Evolutionary conservation across 2,797 vertebrate species (phyloP).

Genomic region (Mormyrops attenuatus): DNA sequence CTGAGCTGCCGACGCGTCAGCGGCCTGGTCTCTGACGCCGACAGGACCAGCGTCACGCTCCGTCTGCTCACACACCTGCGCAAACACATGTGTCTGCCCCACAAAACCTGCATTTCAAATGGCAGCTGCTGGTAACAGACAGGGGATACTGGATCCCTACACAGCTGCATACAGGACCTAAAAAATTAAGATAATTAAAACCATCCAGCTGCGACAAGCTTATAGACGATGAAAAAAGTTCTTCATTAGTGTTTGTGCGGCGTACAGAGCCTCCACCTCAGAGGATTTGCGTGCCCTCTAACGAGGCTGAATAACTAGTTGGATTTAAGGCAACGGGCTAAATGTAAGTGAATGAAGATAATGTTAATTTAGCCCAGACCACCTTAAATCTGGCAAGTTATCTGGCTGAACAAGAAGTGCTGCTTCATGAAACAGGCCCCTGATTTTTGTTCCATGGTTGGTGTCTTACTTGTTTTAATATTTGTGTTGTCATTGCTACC

Average conservation of each 20-base stretch:
- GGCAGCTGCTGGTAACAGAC: neutral
- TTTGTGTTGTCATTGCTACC: neutral
- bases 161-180: neutral
- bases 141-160: neutral
- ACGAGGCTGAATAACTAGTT: neutral
- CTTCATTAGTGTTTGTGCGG: neutral
- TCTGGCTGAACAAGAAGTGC: neutral
- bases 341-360: neutral
- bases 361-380: neutral
- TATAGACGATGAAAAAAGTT: neutral
- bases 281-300: neutral
- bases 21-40: neutral
- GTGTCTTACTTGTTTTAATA: neutral
- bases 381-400: neutral
- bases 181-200: neutral
- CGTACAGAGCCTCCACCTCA: too few relatives aligned
- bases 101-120: neutral
- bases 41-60: neutral
- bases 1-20: neutral
- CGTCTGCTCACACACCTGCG: neutral
- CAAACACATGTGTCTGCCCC: neutral
- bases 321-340: neutral
- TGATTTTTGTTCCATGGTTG: neutral
- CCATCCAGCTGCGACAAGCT: neutral
- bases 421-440: neutral